A percentile compares a stretch with the other conserved stretches of the same genome.
These are phyloP conservation scores for Arvicanthis niloticus DNA, from an alignment of 2,113 vertebrate genomes.

Conservation along the genomic window DNA sequence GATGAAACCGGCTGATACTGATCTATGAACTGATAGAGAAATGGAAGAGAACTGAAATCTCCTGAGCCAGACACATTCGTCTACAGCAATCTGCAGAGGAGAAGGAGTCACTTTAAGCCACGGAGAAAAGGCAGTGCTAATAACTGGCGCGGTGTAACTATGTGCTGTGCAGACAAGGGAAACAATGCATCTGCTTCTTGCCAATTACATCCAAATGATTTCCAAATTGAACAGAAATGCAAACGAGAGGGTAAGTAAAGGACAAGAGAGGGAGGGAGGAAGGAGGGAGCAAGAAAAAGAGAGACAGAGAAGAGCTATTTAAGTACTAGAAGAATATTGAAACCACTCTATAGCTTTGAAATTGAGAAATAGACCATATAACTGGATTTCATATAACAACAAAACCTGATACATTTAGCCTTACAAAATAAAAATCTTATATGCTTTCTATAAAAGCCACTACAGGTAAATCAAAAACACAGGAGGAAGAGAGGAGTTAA, in stretches of 20 bases:
- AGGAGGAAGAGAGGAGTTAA: background rate
- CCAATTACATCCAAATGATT: background rate
- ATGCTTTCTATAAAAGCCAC: background rate
- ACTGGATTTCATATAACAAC: too few species aligned
- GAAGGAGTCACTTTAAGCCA: background rate
- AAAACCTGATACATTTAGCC: too few species aligned
- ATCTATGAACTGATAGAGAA: background rate
- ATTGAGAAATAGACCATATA: background rate
- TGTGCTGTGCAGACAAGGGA: background rate
- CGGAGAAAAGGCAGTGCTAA: background rate
- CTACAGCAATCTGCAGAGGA: background rate
- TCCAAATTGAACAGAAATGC: background rate
- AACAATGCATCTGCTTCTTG: background rate
- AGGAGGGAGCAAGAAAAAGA: background rate
- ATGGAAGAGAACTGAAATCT: background rate
- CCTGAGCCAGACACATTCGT: background rate
- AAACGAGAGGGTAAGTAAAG: background rate
- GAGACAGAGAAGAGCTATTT: too few species aligned
- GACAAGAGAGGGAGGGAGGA: background rate
- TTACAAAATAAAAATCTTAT: background rate
- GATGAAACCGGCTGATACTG: background rate
- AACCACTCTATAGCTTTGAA: background rate
- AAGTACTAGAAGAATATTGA: background rate
- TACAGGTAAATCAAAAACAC: background rate
- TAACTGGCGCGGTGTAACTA: background rate